These are phyloP conservation scores for Glyphotaelius pellucidus DNA, from an alignment of 2,888 invertebrate genomes.

Conservation along the genomic window DNA sequence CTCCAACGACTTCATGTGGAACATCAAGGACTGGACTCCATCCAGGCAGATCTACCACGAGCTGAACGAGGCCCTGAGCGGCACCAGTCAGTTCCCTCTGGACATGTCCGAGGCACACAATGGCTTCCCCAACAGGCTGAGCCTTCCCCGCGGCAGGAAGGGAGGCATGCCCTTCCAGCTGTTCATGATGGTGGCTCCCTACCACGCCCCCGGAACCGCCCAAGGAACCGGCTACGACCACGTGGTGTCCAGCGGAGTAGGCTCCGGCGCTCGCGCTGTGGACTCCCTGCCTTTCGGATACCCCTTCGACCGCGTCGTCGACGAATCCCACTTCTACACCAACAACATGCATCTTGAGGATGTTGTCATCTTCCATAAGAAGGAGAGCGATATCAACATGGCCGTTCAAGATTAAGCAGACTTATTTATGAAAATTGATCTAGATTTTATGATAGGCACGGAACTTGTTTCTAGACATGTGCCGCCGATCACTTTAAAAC, in stretches of 20 bases:
- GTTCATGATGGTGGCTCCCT: slow-evolving; percentile 80
- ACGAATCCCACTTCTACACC: slow-evolving; percentile 68
- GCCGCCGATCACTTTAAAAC: not conserved
- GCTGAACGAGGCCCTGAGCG: slow-evolving; percentile 77
- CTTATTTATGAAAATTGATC: slow-evolving; percentile 34
- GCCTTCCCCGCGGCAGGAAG: slow-evolving; percentile 83
- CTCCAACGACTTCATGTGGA: slow-evolving; percentile 82
- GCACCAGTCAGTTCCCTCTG: slow-evolving; percentile 72
- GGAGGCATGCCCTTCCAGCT: slow-evolving; percentile 82
- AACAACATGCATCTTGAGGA: slow-evolving; percentile 76
- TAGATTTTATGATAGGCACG: not conserved
- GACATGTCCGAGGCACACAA: slow-evolving; percentile 75
- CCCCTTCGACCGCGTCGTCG: slow-evolving; percentile 78
- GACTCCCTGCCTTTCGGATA: slow-evolving; percentile 77
- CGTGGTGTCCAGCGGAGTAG: slow-evolving; percentile 72
- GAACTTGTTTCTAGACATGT: not conserved
- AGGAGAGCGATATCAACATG: slow-evolving; percentile 65
- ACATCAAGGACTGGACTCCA: slow-evolving; percentile 81
- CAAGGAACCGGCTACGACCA: slow-evolving; percentile 74
- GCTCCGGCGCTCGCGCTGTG: slow-evolving; percentile 65
- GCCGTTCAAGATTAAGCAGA: slow-evolving; percentile 39
- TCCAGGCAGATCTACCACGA: slow-evolving; percentile 81
- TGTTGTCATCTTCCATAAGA: slow-evolving; percentile 77
- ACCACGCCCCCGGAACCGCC: slow-evolving; percentile 71
- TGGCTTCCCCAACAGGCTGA: slow-evolving; percentile 83